Conservation (phyloP, 2,113 vertebrate genomes). For the Buteo buteo region DNA sequence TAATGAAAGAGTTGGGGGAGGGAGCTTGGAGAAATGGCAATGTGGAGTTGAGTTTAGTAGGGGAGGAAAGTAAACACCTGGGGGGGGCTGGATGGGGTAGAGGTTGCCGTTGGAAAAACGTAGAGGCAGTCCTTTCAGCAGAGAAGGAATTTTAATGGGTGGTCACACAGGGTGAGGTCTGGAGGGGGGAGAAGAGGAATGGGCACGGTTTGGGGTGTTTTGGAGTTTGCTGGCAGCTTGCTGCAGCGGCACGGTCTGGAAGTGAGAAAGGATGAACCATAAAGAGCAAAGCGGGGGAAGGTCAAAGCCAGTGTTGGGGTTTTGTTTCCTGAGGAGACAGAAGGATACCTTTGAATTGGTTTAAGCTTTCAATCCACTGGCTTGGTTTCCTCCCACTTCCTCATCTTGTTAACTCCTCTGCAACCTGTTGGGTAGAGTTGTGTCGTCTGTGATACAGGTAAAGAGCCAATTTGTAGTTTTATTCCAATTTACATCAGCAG, state of each 20-base stretch:
- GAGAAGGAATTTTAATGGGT: rapidly evolving
- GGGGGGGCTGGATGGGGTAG: neutral
- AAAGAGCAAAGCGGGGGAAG: neutral
- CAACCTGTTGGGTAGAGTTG: neutral
- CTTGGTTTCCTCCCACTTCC: neutral
- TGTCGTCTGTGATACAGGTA: neutral
- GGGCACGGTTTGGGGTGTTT: neutral
- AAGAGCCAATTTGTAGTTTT: neutral
- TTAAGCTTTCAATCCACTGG: neutral
- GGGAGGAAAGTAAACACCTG: neutral
- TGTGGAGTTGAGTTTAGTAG: neutral
- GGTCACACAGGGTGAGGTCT: rapidly evolving
- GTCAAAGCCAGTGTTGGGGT: neutral
- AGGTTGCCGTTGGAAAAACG: rapidly evolving
- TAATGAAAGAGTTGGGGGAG: neutral
- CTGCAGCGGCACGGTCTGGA: neutral
- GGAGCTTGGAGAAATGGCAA: neutral
- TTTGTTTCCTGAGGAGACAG: neutral
- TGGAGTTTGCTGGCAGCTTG: neutral
- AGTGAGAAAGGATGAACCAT: neutral
- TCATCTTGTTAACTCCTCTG: neutral
- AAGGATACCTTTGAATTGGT: neutral
- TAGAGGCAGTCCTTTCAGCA: neutral
- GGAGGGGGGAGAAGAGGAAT: neutral
- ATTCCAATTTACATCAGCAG: neutral